These are phyloP conservation scores for Sitophilus oryzae DNA, from an alignment of 1,140 invertebrate species.

Conservation along the genomic window DNA sequence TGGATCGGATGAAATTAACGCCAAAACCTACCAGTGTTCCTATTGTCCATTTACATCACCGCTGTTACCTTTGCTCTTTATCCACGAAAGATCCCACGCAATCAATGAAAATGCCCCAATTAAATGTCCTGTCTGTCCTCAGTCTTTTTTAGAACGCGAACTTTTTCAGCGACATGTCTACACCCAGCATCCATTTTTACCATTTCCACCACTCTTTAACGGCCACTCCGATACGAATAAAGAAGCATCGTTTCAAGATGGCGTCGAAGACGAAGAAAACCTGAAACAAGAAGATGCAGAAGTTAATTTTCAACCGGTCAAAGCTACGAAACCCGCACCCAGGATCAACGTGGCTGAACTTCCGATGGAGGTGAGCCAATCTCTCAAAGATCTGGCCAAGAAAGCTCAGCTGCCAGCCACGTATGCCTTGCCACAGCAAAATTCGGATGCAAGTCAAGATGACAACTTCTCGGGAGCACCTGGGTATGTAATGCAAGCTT, in stretches of 20 bases:
- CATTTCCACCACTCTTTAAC: conserved; percentile 47
- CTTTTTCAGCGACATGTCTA: conserved; percentile 56
- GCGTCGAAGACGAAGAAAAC: conserved; percentile 36
- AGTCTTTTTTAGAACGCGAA: conserved; percentile 52
- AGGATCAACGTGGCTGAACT: conserved; percentile 41
- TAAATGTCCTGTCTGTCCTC: conserved; percentile 57
- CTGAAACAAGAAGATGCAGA: conserved; percentile 23
- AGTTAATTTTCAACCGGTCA: conserved; percentile 18
- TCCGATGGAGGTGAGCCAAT: conserved; percentile 47
- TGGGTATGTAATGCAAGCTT: conserved; percentile 71
- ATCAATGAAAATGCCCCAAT: conserved; percentile 41
- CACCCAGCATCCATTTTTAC: conserved; percentile 53
- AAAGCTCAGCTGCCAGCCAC: conserved; percentile 53
- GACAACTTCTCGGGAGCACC: conserved; percentile 26
- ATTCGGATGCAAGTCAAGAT: conserved; percentile 10
- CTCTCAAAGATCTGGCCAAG: conserved; percentile 51
- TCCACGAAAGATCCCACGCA: conserved; percentile 80
- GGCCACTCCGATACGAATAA: conserved; percentile 37
- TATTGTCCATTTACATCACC: conserved; percentile 85
- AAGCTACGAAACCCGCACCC: conserved; percentile 36
- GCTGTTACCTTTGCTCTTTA: conserved; percentile 81
- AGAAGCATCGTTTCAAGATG: conserved; percentile 34
- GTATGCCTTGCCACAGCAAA: conserved; percentile 51
- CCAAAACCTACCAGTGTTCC: conserved; percentile 79
- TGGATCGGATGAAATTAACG: conserved; percentile 48